phyloP scores from a whole-genome alignment of 2,888 invertebrate genomes.

The Drosophila pseudotakahashii region DNA sequence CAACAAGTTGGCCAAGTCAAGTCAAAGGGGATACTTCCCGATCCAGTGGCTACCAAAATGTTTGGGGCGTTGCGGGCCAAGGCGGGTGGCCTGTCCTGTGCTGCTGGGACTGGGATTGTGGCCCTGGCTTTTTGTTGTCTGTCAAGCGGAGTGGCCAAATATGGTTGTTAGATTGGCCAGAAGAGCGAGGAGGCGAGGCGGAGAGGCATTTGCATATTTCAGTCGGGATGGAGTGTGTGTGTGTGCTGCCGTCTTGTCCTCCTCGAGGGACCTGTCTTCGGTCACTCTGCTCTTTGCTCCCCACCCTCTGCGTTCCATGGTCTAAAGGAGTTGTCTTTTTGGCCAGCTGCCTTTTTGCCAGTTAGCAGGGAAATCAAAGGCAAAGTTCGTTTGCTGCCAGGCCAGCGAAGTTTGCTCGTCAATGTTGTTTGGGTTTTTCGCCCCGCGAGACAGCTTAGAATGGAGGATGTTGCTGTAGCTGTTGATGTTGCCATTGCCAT shows the following conservation, averaged over 20 bases:
- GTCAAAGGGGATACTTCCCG: constrained; percentile 45
- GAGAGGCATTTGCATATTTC: constrained; percentile 45
- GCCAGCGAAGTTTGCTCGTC: constrained; percentile 58
- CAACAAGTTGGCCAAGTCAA: constrained; percentile 43
- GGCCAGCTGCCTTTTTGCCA: constrained; percentile 47
- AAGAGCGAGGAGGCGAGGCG: constrained; percentile 26
- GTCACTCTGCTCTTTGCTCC: constrained; percentile 39
- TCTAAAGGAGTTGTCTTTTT: constrained; percentile 40
- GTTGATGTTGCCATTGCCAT: constrained; percentile 24
- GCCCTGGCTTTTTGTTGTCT: constrained; percentile 68
- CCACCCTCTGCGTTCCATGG: background rate
- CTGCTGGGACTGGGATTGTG: constrained; percentile 20
- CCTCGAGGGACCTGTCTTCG: constrained; percentile 72
- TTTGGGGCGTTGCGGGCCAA: constrained; percentile 37
- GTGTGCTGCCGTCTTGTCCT: constrained; percentile 56
- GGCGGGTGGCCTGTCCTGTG: constrained; percentile 42
- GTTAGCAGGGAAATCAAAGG: constrained; percentile 66
- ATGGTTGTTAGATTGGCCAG: constrained; percentile 74
- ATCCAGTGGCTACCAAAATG: constrained; percentile 45
- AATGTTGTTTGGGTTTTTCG: constrained; percentile 48
- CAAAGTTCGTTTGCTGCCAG: constrained; percentile 68
- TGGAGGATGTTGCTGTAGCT: constrained; percentile 26
- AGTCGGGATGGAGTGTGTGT: constrained; percentile 3
- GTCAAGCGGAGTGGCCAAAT: constrained; percentile 77
- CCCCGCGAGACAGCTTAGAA: constrained; percentile 70